These are phyloP conservation scores for Lissonota sp. DNA, from an alignment of 2,888 invertebrate species.

Conservation along the genomic window DNA sequence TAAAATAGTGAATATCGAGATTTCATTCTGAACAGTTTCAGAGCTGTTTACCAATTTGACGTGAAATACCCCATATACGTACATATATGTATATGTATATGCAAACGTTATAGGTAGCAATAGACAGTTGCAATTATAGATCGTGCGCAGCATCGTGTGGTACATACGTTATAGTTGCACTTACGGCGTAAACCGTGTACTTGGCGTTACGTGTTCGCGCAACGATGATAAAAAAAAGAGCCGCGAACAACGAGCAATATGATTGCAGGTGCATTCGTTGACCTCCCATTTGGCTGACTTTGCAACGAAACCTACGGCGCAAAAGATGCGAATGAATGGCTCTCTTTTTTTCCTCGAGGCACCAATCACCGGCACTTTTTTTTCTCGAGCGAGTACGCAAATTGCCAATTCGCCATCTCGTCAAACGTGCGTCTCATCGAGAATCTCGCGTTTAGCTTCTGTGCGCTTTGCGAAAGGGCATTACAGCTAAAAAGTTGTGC, in stretches of 20 bases:
- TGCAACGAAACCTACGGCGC: background rate
- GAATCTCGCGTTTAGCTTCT: background rate
- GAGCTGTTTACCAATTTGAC: too few species aligned
- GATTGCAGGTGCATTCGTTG: constrained; percentile 22
- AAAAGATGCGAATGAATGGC: constrained; percentile 13
- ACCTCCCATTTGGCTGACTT: background rate
- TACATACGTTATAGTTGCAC: constrained; percentile 64
- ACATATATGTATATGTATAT: background rate
- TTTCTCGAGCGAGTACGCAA: background rate
- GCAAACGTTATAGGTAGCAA: background rate
- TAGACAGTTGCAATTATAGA: constrained; percentile 66
- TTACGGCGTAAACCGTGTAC: constrained; percentile 23
- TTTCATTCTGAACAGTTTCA: too few species aligned
- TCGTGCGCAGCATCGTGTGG: constrained; percentile 57
- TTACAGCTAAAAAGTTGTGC: constrained; percentile 9
- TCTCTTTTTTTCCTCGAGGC: background rate
- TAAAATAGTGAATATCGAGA: too few species aligned
- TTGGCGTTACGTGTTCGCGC: constrained; percentile 24
- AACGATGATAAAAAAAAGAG: constrained; percentile 14
- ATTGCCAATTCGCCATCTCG: constrained; percentile 5
- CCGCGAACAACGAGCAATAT: background rate
- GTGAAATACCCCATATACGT: too few species aligned
- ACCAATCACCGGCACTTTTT: constrained; percentile 15
- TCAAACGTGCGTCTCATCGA: background rate
- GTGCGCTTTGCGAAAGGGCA: background rate